Base-by-base conservation (phyloP, 2,113 vertebrate species). In the Xiphophorus maculatus region DNA sequence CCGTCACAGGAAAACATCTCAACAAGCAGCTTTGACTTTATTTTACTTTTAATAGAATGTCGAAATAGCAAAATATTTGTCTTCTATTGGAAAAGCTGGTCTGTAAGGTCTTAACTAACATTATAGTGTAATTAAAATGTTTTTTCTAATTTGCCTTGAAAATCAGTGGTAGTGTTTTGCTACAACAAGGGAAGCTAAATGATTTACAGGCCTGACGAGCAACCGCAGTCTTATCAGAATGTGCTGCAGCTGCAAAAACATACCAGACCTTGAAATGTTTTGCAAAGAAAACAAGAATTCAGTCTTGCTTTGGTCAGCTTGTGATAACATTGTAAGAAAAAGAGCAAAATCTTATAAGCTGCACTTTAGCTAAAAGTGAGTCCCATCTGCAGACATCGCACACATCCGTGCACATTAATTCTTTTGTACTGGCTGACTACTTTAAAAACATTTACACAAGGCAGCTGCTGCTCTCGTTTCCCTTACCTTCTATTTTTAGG, bases 361-460 rank as follows among this genome's bases (percentile, higher is more conserved):
- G 84, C 30, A 54, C 40, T 81, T 79, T 71, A 75, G 80, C 79
- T 79, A 85, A 85, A 64, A 73, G 33, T 44, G 37, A 84, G 80
- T 77, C 82, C 62, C 63, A 77, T 86, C 70, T 77, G 61, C 66
- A 75, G 30, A 80, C 29, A 80, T 75, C 87, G 85, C 73, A 61
- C 71, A 63, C 71, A 71, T 71, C 66, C 25, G 27, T 71, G 42
- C 42, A 13, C 15, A 54, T 14, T 63, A 19, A 25, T 42, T 63
- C 60, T 37, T 74, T 73, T 61, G 60, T 8, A 33, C 69, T 60
- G 32, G 66, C 73, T 80, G 29, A 84, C 66, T 73, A 65, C 71
- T 84, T 84, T 85, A 81, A 87, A 88, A 87, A 85, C 77, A 89
- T 91, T 93, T 92, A 90, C 79, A 83, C 58, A 87, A 78, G 60